These are phyloP conservation scores for Irena cyanogastra DNA, from an alignment of 2,113 vertebrate genomes.

Conservation along the genomic window DNA sequence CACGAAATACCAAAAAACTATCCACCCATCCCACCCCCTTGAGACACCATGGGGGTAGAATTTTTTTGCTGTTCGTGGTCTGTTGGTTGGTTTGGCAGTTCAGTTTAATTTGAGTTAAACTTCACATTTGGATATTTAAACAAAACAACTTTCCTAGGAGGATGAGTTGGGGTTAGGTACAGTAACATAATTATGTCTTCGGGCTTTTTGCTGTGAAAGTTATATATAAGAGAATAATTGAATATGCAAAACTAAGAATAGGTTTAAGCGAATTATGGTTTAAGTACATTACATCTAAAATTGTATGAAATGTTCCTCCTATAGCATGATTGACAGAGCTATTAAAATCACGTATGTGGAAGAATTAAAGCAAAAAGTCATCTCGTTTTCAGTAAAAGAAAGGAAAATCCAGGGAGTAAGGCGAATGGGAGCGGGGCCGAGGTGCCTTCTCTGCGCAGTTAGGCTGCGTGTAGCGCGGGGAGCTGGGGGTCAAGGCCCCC, in stretches of 20 bases:
- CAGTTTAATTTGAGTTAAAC: neutral
- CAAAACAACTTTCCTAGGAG: neutral
- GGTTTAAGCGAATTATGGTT: conserved; percentile 31
- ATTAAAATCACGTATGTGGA: conserved; percentile 57
- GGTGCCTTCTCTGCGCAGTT: neutral
- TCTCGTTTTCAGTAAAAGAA: conserved; percentile 10
- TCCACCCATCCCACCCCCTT: neutral
- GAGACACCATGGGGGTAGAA: neutral
- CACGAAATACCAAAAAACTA: neutral
- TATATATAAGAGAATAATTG: conserved; percentile 32
- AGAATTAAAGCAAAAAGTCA: neutral
- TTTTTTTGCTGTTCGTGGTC: neutral
- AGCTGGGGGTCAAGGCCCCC: neutral
- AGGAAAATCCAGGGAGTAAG: conserved; percentile 9
- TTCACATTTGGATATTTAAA: neutral
- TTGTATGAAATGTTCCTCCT: conserved; percentile 55
- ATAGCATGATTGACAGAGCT: conserved; percentile 62
- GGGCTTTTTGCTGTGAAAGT: neutral
- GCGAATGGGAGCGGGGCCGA: neutral
- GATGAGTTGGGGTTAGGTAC: neutral
- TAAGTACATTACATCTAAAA: conserved; percentile 47
- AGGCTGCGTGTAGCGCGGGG: neutral
- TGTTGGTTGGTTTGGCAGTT: neutral
- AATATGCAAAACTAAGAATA: conserved; percentile 52
- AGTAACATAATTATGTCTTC: neutral